Percentiles rank a stretch among this genome's conserved stretches.
Evolutionary conservation across 2,113 vertebrate species (phyloP).

Genomic region (Boulengeromyrus knoepffleri): DNA sequence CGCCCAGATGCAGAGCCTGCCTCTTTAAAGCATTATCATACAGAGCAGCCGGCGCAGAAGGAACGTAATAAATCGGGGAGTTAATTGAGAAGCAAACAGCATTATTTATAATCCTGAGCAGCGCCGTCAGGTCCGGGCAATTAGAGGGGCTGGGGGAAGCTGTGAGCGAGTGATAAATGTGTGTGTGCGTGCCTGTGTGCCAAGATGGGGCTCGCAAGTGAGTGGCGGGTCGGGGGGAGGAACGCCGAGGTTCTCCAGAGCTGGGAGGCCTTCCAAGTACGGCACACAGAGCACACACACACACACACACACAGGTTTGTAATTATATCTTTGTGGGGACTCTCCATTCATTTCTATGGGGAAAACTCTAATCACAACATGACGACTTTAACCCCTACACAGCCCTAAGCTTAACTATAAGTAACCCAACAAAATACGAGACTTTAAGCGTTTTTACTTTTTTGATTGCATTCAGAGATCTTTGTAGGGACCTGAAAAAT

Average conservation of each 20-base stretch:
- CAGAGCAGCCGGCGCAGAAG: conserved; percentile 16
- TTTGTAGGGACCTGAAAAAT: too few relatives aligned
- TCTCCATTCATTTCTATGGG: too few relatives aligned
- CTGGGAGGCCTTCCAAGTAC: not conserved
- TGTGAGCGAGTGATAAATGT: conserved; percentile 27
- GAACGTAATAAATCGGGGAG: conserved; percentile 29
- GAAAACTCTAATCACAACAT: too few relatives aligned
- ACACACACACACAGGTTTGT: not conserved
- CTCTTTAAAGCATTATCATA: conserved; percentile 29
- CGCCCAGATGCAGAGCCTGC: not conserved
- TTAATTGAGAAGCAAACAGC: conserved; percentile 35
- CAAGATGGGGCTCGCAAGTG: conserved; percentile 24
- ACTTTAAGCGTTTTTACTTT: too few relatives aligned
- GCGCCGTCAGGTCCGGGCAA: conserved; percentile 29
- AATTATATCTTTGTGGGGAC: too few relatives aligned
- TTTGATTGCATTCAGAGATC: too few relatives aligned
- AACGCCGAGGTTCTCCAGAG: not conserved
- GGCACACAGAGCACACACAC: conserved; percentile 1
- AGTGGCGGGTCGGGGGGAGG: conserved; percentile 8
- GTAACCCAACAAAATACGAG: too few relatives aligned
- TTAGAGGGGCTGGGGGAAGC: conserved; percentile 30
- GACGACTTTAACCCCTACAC: too few relatives aligned
- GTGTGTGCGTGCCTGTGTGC: conserved; percentile 5
- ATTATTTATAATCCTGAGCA: conserved; percentile 35
- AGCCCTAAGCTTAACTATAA: too few relatives aligned